Base-by-base conservation (phyloP, 2,113 vertebrate genomes). In the Eidolon helvum region DNA sequence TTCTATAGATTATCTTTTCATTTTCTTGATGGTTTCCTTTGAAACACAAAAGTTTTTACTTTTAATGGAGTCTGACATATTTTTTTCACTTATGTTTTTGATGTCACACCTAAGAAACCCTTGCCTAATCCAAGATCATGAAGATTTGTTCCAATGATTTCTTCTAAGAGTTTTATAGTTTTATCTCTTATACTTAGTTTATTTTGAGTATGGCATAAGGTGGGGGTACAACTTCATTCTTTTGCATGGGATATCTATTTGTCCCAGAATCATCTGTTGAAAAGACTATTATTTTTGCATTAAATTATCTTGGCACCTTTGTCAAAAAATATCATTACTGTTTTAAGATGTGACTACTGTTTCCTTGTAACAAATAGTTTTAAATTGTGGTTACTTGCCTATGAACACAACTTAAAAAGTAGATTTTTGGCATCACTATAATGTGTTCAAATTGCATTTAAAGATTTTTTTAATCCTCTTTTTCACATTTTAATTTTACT, bases 401-500 rank as follows among this genome's bases (percentile, higher is more conserved):
- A 96, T 55, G 35, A 90, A 33, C 7, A 94, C 21, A 88, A 45
- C 7, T 26, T 91, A 38, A 88, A 97, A 96, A 89, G 48, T 33
- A 80, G 16, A 93, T 61, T 75, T 94, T 63, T 38, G 7, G 11
- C 86, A 90, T 96, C 48, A 79, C 50, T 86, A 48, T 48, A 48
- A 48, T 48, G 48, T 40, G 68, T 72, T 80, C 63, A 75, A 96
- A 84, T 2, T 38, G 35, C 21, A 57, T 75, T 26, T n/a, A 87
- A 82, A 91, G 0, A 26, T 40, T 57, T 90, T 90, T 80, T 94
- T 2, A 71, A 35, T 88, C 57, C 77, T 75, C 57, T 57, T 79
- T 83, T 89, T 63, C 22, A 93, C 24, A 87, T 85, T 97, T 93
- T 79, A 88, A 79, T 66, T 95, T 88, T 85, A 74, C 7, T 19